Conservation (phyloP, 2,113 vertebrate species). For the Himantopus leucocephalus region DNA sequence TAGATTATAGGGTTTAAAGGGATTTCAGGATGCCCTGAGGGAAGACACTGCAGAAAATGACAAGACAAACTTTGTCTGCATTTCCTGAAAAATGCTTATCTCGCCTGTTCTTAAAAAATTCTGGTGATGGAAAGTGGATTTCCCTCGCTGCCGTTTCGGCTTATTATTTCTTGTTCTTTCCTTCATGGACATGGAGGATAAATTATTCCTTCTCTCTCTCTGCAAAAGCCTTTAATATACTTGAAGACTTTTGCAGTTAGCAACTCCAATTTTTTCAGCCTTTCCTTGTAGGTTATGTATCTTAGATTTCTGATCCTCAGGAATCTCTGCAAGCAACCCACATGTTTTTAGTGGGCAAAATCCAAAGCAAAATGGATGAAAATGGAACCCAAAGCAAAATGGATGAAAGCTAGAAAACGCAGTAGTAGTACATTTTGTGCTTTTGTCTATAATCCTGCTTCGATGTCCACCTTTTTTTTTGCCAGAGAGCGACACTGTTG, state of each 20-base stretch:
- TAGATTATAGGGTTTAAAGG: not conserved
- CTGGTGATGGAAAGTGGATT: not conserved
- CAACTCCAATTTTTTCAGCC: not conserved
- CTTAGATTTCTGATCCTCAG: not conserved
- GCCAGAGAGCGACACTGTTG: not conserved
- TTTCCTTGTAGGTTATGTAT: not conserved
- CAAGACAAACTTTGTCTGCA: not conserved
- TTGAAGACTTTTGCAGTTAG: not conserved
- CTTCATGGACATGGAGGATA: not conserved
- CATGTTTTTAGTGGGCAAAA: not conserved
- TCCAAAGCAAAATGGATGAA: not conserved
- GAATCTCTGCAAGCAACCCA: not conserved
- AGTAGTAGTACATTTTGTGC: not conserved
- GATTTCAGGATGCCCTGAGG: not conserved
- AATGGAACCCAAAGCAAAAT: not conserved
- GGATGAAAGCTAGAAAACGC: not conserved
- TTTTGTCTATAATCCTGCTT: not conserved
- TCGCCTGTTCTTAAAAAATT: not conserved
- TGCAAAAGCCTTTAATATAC: not conserved
- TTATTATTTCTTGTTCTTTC: not conserved
- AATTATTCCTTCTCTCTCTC: not conserved
- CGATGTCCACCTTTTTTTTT: not conserved
- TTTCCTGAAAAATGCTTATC: constrained; percentile 3
- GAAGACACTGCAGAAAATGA: not conserved
- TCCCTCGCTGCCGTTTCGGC: not conserved